Evolutionary conservation across 2,888 invertebrate genomes (phyloP).

Genomic region (Eudasyphora cyanicolor): DNA sequence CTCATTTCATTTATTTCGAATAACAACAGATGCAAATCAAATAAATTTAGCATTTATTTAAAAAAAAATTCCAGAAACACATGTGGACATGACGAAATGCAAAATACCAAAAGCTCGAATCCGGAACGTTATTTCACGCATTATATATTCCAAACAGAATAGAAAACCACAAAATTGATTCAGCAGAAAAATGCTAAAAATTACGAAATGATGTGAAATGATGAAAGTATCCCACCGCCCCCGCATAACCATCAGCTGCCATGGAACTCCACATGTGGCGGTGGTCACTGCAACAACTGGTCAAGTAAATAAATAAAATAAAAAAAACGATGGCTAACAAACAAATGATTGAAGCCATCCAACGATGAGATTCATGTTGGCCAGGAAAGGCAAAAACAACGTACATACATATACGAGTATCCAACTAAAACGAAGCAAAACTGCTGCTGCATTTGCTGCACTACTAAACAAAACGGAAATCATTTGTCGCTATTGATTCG

Average conservation of each 20-base stretch:
- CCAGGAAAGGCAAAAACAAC: too few species aligned
- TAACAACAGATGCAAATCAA: background rate
- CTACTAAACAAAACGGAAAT: constrained; percentile 44
- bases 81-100: background rate
- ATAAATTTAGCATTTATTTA: background rate
- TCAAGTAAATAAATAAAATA: background rate
- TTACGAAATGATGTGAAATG: background rate
- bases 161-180: constrained; percentile 23
- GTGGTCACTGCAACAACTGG: background rate
- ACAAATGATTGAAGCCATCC: background rate
- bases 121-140: constrained; percentile 1
- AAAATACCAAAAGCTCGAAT: background rate
- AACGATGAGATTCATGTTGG: background rate
- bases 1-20: background rate
- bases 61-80: background rate
- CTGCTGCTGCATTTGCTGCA: background rate
- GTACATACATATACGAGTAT: too few species aligned
- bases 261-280: background rate
- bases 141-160: constrained; percentile 6
- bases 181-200: background rate
- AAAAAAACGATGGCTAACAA: background rate
- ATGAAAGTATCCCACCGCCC: background rate
- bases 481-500: constrained; percentile 50
- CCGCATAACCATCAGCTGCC: background rate
- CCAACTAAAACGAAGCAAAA: background rate